A percentile compares a stretch with the other conserved stretches of the same genome.
Evolutionary conservation across 2,888 invertebrate genomes (phyloP).

Genomic region (Polia nebulosa): DNA sequence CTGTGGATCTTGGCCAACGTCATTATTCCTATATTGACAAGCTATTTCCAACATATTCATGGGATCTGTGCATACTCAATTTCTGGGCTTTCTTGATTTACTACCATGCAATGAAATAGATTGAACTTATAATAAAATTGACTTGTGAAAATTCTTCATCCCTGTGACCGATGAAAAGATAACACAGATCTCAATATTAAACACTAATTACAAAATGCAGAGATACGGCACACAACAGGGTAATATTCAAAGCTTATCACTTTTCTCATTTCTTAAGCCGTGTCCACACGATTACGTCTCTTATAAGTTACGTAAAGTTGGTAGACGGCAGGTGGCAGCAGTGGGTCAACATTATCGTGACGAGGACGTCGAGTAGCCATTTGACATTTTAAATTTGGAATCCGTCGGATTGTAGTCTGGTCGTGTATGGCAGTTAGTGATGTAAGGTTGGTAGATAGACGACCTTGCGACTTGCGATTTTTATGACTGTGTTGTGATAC

Average conservation of each 20-base stretch:
- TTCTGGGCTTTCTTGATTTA: too few species aligned
- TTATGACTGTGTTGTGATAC: neutral
- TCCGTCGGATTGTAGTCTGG: constrained; percentile 43
- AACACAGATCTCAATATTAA: constrained; percentile 5
- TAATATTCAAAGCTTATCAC: constrained; percentile 59
- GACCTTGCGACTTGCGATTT: constrained; percentile 41
- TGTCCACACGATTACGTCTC: constrained; percentile 64
- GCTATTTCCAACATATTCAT: too few species aligned
- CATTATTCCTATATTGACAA: too few species aligned
- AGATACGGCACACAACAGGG: constrained; percentile 64
- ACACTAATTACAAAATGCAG: constrained; percentile 34
- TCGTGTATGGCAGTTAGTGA: constrained; percentile 45
- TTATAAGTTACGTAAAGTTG: constrained; percentile 71
- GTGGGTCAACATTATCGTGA: constrained; percentile 74
- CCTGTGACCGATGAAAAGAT: constrained; percentile 14
- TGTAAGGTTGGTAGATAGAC: constrained; percentile 29
- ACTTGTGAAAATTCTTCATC: too few species aligned
- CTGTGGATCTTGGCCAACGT: too few species aligned
- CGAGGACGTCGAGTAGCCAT: constrained; percentile 76
- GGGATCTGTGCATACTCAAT: too few species aligned
- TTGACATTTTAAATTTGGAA: constrained; percentile 68
- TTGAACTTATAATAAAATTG: too few species aligned
- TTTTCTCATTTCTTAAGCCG: constrained; percentile 65
- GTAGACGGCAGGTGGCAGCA: constrained; percentile 67
- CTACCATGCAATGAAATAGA: too few species aligned